Conservation (phyloP, 2,888 invertebrate species). For the Aphodius sticticus region DNA sequence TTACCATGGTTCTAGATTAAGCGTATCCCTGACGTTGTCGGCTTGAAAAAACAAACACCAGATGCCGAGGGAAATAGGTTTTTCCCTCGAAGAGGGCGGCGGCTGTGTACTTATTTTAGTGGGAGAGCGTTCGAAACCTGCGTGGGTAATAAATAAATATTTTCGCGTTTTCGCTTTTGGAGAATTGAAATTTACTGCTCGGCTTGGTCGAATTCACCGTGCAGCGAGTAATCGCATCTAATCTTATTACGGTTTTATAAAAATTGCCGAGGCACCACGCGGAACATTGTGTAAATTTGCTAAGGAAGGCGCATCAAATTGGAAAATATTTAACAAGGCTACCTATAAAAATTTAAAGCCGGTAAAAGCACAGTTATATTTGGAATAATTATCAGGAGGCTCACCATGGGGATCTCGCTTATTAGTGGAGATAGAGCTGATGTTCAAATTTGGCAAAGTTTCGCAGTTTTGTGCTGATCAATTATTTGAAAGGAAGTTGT, state of each 20-base stretch:
- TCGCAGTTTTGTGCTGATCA: too few species aligned
- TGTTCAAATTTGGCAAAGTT: too few species aligned
- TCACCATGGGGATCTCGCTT: too few species aligned
- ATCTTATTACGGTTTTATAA: not conserved
- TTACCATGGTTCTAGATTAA: not conserved
- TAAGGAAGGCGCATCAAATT: not conserved
- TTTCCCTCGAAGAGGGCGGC: not conserved
- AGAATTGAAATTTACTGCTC: slow-evolving; percentile 4
- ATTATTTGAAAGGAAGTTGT: too few species aligned
- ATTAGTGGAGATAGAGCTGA: too few species aligned
- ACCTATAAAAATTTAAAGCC: too few species aligned
- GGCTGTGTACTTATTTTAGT: not conserved
- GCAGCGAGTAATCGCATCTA: not conserved
- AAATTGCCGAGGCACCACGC: not conserved
- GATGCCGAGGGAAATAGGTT: not conserved
- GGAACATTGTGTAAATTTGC: not conserved
- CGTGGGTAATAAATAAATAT: not conserved
- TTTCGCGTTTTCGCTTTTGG: not conserved
- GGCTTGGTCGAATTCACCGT: not conserved
- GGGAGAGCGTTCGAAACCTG: not conserved
- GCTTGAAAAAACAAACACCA: not conserved
- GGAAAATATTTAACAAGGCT: not conserved
- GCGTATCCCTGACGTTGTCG: not conserved
- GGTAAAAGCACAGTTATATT: not conserved
- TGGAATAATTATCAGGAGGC: not conserved